Base-by-base conservation (phyloP, 2,888 invertebrate genomes). In the Tachina lurida region DNA sequence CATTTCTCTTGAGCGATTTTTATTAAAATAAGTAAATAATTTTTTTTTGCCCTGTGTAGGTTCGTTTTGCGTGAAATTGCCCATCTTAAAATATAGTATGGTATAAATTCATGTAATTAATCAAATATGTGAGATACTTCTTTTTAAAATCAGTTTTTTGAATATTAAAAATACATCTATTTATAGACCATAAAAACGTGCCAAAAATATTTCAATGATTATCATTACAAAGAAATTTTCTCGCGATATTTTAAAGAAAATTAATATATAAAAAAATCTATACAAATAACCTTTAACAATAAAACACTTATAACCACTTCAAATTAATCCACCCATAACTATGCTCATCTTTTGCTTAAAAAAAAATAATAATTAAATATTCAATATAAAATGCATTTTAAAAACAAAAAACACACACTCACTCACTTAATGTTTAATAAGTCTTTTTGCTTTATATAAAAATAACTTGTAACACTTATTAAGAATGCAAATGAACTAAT, bases 391-490 rank as follows among this genome's bases (percentile, higher is more conserved):
- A 76, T 70, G 75, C 83, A 84, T 83, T 84, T 70, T 60, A 19
- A 19, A 65, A 68, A 77, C 73, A 75, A 31, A 31, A 31, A 31
- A 31, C 31, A 31, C 31, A 31, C 31, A 31, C 31, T 31, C 78
- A 67, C 67, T 86, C 75, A 78, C 73, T 76, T 81, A 86, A 62
- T 85, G 31, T 31, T 7, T 31, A 7, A 31, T 87, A 87, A 83
- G 83, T 71, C 43, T 79, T 79, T 75, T 31, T 31, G 5, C 67
- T 75, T 68, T 47, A 60, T 60, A 58, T 19, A 43, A 80, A 58
- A 71, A 39, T 65, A 71, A 67, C 17, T 45, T 22, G 7, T 63
- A 62, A 2, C 56, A 70, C 31, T 74, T 76, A 41, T 62, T 62
- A 45, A 63, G 13, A 71, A 60, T 68, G 13, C 75, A 63, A 62